Base-by-base conservation (phyloP, 2,888 invertebrate genomes). In the Taenaris catops region DNA sequence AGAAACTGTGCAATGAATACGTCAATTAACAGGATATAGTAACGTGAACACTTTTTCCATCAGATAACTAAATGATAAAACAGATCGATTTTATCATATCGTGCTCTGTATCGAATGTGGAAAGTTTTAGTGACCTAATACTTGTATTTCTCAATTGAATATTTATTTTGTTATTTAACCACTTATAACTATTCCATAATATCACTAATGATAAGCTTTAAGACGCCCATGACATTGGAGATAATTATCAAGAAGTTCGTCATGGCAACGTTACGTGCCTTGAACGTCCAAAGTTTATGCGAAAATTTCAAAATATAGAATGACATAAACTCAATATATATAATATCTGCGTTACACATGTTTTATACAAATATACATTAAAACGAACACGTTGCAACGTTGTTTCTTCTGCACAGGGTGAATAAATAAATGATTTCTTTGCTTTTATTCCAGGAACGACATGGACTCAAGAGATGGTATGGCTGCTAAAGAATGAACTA, bases 381-480 rank as follows among this genome's bases (percentile, higher is more conserved):
- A n/a, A n/a, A n/a, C n/a, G n/a, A n/a, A n/a, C n/a, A n/a, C n/a
- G n/a, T n/a, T n/a, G n/a, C n/a, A n/a, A n/a, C n/a, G n/a, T n/a
- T n/a, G n/a, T n/a, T n/a, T n/a, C n/a, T n/a, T n/a, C n/a, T n/a
- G n/a, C n/a, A n/a, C n/a, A n/a, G n/a, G n/a, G n/a, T n/a, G n/a
- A n/a, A n/a, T n/a, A n/a, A n/a, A n/a, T n/a, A n/a, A 14, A 14
- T 14, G 14, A 14, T 14, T 14, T 4, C 3, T 14, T 14, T 14
- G 14, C 4, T 14, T 14, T 14, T 14, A 14, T 53, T 54, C 21
- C 54, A 91, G 92, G 92, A 2, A 94, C 94, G 9, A 94, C 94
- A 8, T 94, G 94, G 94, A 88, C 91, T 0, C 93, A 93, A 63
- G 93, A 94, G 75, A 88, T 94, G 78, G 89, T 92, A 0, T 94